A percentile compares a stretch with the other conserved stretches of the same genome.
Evolutionary conservation across 2,797 vertebrate genomes (phyloP).

Genomic region (Sebastes trivittatus): DNA sequence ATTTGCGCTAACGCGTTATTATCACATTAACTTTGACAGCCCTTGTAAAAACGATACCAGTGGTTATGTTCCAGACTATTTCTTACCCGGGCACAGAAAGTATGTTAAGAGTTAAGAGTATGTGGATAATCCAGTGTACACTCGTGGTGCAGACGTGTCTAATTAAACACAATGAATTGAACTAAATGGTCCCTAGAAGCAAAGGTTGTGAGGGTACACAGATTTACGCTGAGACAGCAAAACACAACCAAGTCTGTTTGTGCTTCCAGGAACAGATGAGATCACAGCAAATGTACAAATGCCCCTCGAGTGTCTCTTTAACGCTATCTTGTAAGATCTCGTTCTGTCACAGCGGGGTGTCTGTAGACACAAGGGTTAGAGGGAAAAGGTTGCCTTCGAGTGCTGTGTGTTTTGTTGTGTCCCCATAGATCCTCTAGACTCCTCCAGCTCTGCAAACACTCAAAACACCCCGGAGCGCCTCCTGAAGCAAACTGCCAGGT

Average conservation of each 20-base stretch:
- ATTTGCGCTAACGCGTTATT: too few relatives aligned
- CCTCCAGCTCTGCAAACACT: neutral
- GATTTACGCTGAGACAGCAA: neutral
- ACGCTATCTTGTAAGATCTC: conserved; percentile 12
- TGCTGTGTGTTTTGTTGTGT: conserved; percentile 21
- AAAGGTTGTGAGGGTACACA: neutral
- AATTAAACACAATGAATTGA: conserved; percentile 6
- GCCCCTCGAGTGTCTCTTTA: conserved; percentile 18
- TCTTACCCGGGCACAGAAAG: neutral
- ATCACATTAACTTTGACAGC: too few relatives aligned
- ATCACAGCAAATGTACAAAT: conserved; percentile 34
- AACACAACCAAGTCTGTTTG: conserved; percentile 16
- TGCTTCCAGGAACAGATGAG: conserved; percentile 6
- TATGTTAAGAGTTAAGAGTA: neutral
- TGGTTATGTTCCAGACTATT: neutral
- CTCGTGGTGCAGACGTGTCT: neutral
- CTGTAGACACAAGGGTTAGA: neutral
- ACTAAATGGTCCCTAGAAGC: neutral
- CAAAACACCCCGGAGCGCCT: neutral
- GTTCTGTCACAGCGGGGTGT: conserved; percentile 17
- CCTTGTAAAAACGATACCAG: neutral
- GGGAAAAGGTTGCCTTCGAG: conserved; percentile 31
- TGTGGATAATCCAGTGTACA: neutral
- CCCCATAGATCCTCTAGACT: conserved; percentile 8
- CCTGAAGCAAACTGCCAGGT: conserved; percentile 20